A percentile compares a stretch with the other conserved stretches of the same genome.
phyloP scores from a whole-genome alignment of 1,140 invertebrate species.

The Semibalanus balanoides region DNA sequence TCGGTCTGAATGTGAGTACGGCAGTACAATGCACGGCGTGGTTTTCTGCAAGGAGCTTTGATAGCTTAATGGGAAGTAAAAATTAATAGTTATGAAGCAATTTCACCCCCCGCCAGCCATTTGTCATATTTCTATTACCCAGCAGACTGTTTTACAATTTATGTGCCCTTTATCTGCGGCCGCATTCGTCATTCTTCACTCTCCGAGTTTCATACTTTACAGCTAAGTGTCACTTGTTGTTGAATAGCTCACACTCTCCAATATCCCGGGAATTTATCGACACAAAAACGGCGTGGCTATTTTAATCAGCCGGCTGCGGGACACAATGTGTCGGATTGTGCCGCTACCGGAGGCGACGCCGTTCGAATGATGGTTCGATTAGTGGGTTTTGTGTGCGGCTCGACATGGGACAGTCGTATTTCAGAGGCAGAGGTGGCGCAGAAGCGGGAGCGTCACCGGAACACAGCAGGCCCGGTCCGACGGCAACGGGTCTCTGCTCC shows the following conservation, averaged over 20 bases:
- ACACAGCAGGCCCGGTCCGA: too few relatives aligned
- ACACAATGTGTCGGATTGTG: neutral
- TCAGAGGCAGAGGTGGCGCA: neutral
- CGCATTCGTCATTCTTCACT: neutral
- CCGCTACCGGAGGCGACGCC: too few relatives aligned
- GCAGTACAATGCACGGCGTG: neutral
- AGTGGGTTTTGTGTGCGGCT: neutral
- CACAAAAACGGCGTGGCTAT: neutral
- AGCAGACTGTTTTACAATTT: neutral
- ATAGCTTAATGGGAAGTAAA: neutral
- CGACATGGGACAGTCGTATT: neutral
- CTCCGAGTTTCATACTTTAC: neutral
- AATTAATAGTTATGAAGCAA: slow-evolving; percentile 3
- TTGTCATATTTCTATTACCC: slow-evolving; percentile 2
- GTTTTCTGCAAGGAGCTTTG: slow-evolving; percentile 1
- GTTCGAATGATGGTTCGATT: neutral
- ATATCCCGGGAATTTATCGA: neutral
- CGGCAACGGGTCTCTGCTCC: too few relatives aligned
- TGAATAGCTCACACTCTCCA: neutral
- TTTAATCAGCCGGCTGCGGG: neutral
- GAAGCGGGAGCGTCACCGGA: too few relatives aligned
- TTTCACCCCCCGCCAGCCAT: neutral
- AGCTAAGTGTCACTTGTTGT: neutral
- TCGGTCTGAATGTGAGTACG: neutral
- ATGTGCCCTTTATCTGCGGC: neutral